Conservation (phyloP, 1,140 invertebrate species). For the Euglossa dilemma region DNA sequence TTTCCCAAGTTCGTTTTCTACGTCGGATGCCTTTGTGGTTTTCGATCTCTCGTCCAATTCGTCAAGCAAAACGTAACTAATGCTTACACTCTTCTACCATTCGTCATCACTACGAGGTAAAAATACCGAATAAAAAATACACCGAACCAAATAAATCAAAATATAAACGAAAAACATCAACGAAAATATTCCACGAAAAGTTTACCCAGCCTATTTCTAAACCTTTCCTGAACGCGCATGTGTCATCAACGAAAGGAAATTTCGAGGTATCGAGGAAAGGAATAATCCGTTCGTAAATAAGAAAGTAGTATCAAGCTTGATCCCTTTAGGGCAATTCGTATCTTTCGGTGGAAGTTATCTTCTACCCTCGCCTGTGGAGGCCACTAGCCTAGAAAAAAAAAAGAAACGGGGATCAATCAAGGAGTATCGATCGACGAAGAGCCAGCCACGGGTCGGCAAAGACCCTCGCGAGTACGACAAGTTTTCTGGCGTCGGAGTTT, state of each 20-base stretch:
- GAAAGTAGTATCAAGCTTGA: not conserved
- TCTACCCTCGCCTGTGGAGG: not conserved
- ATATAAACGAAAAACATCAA: too few relatives aligned
- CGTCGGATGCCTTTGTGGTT: not conserved
- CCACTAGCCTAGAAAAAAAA: not conserved
- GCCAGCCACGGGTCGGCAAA: not conserved
- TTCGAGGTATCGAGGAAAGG: too few relatives aligned
- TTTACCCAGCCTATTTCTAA: too few relatives aligned
- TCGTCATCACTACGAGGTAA: too few relatives aligned
- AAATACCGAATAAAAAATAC: too few relatives aligned
- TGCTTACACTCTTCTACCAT: not conserved
- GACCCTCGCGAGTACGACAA: not conserved
- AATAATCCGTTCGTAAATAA: constrained; percentile 10
- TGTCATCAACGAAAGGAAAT: not conserved
- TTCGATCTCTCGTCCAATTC: not conserved
- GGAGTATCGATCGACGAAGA: not conserved
- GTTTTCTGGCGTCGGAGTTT: not conserved
- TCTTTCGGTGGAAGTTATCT: not conserved
- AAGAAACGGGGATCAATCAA: not conserved
- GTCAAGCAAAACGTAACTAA: not conserved
- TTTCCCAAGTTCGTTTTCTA: not conserved
- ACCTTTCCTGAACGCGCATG: too few relatives aligned
- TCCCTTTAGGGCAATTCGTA: constrained; percentile 10
- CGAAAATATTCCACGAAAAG: too few relatives aligned
- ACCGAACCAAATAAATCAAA: too few relatives aligned